A percentile compares a stretch with the other conserved stretches of the same genome.
These are phyloP conservation scores for Gymnocheta viridis DNA, from an alignment of 2,888 invertebrate genomes.

Conservation along the genomic window DNA sequence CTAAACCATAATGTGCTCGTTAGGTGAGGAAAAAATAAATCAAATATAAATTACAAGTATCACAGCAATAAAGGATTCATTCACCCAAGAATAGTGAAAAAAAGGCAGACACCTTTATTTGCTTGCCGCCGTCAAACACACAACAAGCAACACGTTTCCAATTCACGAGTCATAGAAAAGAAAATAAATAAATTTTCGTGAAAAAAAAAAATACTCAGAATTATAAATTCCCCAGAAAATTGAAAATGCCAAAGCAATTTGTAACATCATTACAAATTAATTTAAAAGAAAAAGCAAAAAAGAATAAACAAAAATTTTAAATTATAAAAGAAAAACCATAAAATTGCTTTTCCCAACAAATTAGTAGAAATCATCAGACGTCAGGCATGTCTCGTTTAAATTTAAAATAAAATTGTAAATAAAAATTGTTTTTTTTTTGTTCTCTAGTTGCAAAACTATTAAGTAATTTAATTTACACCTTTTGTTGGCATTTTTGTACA, in stretches of 20 bases:
- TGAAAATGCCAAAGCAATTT: neutral
- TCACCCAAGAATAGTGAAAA: slow-evolving; percentile 23
- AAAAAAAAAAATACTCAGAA: neutral
- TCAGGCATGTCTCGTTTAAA: slow-evolving; percentile 1
- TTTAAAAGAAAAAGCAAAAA: neutral
- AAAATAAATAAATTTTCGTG: neutral
- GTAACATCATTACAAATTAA: slow-evolving; percentile 11
- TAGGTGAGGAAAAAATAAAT: neutral
- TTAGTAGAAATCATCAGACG: neutral
- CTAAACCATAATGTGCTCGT: neutral
- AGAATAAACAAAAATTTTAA: neutral
- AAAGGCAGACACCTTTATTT: slow-evolving; percentile 11
- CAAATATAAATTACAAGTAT: slow-evolving; percentile 7
- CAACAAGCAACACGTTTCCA: neutral
- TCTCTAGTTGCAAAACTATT: neutral
- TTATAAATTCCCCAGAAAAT: slow-evolving; percentile 9
- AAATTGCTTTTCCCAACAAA: neutral
- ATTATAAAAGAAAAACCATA: neutral
- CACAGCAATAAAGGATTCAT: slow-evolving; percentile 34
- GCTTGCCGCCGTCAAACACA: neutral
- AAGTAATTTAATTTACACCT: slow-evolving; percentile 52
- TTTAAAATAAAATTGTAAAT: neutral
- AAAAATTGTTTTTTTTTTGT: neutral
- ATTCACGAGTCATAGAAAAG: slow-evolving; percentile 9
- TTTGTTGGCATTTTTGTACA: slow-evolving; percentile 19